Evolutionary conservation across 2,888 invertebrate genomes (phyloP).

Genomic region (Dasysyrphus tricinctus): DNA sequence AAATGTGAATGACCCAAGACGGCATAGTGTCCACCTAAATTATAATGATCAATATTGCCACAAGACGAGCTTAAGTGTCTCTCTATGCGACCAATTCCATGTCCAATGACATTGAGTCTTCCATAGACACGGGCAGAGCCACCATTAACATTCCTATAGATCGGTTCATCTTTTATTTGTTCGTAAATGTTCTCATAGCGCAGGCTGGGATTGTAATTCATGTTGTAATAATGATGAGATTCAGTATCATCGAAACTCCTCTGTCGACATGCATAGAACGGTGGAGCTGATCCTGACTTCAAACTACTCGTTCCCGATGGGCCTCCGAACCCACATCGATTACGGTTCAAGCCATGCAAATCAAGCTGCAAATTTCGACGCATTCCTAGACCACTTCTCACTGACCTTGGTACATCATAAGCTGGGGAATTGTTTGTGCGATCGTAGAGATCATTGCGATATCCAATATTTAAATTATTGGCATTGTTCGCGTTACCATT

Average conservation of each 20-base stretch:
- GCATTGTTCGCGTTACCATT: conserved; percentile 60
- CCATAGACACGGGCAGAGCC: conserved; percentile 83
- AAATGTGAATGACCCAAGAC: conserved; percentile 83
- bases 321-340: conserved; percentile 64
- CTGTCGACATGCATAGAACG: conserved; percentile 78
- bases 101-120: conserved; percentile 85
- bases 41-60: conserved; percentile 85
- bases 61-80: conserved; percentile 88
- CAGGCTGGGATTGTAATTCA: conserved; percentile 80
- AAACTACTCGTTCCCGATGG: conserved; percentile 42
- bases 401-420: conserved; percentile 83
- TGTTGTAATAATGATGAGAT: conserved; percentile 82
- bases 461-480: conserved; percentile 79
- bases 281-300: conserved; percentile 67
- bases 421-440: conserved; percentile 80
- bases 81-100: conserved; percentile 85
- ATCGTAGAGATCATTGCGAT: conserved; percentile 83
- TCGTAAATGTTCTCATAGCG: conserved; percentile 85
- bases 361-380: conserved; percentile 83
- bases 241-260: conserved; percentile 83
- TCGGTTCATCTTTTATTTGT: conserved; percentile 84
- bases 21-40: conserved; percentile 83
- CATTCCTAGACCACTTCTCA: conserved; percentile 82
- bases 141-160: conserved; percentile 80
- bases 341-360: conserved; percentile 78